Percentiles rank a stretch among this genome's conserved stretches.
Conservation (phyloP, 2,888 invertebrate genomes). For the Quadroppia sp. region DNA sequence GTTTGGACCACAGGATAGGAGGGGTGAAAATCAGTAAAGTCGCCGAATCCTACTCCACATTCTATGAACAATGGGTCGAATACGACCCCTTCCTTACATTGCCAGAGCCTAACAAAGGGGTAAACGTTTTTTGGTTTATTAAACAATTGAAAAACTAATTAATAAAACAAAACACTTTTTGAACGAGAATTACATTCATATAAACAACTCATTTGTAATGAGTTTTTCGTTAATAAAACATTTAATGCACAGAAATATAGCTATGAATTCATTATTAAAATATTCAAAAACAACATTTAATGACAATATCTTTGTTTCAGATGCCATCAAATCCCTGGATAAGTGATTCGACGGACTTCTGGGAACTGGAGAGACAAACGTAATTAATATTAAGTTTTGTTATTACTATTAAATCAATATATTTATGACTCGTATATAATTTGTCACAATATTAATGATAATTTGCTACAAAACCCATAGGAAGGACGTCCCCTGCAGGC, state of each 20-base stretch:
- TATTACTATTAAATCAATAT: not conserved
- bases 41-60: conserved; percentile 82
- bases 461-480: no score
- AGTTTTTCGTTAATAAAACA: no score
- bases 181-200: no score
- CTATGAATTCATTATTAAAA: not conserved
- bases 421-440: no score
- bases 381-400: conserved; percentile 54
- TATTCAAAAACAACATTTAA: not conserved
- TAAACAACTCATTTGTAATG: not conserved
- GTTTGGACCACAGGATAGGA: conserved; percentile 64
- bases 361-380: conserved; percentile 94
- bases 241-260: not conserved
- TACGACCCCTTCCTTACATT: conserved; percentile 92
- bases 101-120: conserved; percentile 62
- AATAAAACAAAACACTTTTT: no score
- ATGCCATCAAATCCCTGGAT: conserved; percentile 89
- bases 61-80: conserved; percentile 91
- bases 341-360: conserved; percentile 88
- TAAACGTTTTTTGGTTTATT: not conserved
- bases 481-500: conserved; percentile 84
- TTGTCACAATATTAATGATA: no score
- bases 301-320: not conserved
- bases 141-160: no score
- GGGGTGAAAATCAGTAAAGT: conserved; percentile 57